Conservation (phyloP, 2,888 invertebrate species). For the Taphrorychus bicolor region DNA sequence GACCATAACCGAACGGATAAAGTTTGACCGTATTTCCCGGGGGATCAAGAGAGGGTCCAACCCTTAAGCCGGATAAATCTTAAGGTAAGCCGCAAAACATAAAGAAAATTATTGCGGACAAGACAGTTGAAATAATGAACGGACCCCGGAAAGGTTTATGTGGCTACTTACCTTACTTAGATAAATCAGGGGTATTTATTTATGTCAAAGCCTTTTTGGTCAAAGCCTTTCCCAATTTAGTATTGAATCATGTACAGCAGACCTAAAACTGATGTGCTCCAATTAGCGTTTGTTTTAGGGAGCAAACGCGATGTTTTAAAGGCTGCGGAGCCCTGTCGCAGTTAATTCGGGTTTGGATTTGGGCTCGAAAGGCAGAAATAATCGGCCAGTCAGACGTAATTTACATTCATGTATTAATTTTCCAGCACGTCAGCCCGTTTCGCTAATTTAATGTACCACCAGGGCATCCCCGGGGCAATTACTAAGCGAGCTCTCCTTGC, state of each 20-base stretch:
- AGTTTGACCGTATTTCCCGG: conserved; percentile 27
- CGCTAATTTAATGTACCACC: conserved; percentile 37
- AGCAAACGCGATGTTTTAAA: conserved; percentile 1
- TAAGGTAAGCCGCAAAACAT: conserved; percentile 26
- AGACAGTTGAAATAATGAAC: neutral
- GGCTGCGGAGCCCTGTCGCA: conserved; percentile 5
- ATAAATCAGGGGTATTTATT: too few relatives aligned
- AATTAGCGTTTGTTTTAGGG: too few relatives aligned
- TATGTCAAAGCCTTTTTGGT: too few relatives aligned
- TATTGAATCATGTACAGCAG: too few relatives aligned
- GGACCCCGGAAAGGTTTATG: neutral
- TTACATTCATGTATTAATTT: conserved; percentile 40
- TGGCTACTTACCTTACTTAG: neutral
- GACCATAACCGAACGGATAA: conserved; percentile 7
- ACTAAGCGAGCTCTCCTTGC: conserved; percentile 15
- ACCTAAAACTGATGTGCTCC: too few relatives aligned
- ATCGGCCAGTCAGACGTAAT: conserved; percentile 37
- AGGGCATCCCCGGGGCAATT: conserved; percentile 33
- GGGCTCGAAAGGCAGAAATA: conserved; percentile 38
- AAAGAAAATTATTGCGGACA: conserved; percentile 26
- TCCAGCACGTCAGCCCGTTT: conserved; percentile 36
- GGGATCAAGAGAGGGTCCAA: conserved; percentile 16
- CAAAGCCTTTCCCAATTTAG: too few relatives aligned
- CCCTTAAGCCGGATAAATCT: conserved; percentile 31
- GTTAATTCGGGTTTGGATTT: conserved; percentile 27